phyloP scores from a whole-genome alignment of 2,888 invertebrate genomes.

The Eupithecia dodoneata region DNA sequence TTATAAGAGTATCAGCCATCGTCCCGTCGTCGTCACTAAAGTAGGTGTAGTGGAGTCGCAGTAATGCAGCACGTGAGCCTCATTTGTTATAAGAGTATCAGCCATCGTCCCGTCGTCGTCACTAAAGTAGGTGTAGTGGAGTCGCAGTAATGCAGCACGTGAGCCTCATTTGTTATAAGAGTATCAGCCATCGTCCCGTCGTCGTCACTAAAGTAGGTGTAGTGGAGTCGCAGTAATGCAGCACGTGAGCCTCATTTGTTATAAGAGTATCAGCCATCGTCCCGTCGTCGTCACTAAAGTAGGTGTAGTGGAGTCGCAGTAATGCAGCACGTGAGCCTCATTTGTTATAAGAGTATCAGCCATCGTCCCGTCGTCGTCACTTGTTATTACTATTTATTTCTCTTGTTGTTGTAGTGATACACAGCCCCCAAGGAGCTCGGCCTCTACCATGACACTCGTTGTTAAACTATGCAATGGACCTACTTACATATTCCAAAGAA shows the following conservation, averaged over 20 bases:
- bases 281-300: neutral
- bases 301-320: neutral
- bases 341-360: neutral
- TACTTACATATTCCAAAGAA: slow-evolving; percentile 1
- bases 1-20: neutral
- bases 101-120: neutral
- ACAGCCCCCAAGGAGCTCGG: neutral
- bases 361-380: neutral
- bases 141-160: neutral
- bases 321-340: neutral
- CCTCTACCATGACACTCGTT: neutral
- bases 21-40: neutral
- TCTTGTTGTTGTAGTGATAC: neutral
- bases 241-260: neutral
- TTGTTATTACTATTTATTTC: neutral
- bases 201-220: neutral
- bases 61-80: neutral
- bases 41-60: neutral
- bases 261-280: neutral
- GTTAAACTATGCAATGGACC: neutral
- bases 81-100: neutral
- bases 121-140: neutral
- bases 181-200: neutral
- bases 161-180: neutral
- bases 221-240: neutral